phyloP scores from a whole-genome alignment of 1,140 invertebrate genomes.

The Galendromus occidentalis region DNA sequence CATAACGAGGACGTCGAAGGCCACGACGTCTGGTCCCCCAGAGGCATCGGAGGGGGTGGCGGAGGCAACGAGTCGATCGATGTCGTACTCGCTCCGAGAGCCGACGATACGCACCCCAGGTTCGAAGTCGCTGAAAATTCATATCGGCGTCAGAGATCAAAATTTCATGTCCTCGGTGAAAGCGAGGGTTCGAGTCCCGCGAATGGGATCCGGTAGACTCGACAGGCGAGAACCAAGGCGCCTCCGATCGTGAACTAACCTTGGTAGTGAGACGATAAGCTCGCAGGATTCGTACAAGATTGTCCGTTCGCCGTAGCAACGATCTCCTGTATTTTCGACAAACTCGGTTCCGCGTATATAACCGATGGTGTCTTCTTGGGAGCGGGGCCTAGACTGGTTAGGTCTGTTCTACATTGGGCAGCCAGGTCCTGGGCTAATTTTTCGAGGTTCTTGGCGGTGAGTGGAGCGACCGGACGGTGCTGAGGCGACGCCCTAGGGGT shows the following conservation, averaged over 20 bases:
- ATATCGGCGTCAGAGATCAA: too few relatives aligned
- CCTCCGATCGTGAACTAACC: background rate
- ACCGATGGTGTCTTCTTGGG: slow-evolving; percentile 1
- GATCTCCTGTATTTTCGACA: background rate
- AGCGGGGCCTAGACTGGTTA: background rate
- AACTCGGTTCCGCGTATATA: background rate
- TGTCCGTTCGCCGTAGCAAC: too few relatives aligned
- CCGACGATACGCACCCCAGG: background rate
- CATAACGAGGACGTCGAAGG: slow-evolving; percentile 22
- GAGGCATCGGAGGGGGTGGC: slow-evolving; percentile 22
- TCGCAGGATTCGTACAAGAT: too few relatives aligned
- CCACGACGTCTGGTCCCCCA: slow-evolving; percentile 18
- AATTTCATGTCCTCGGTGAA: too few relatives aligned
- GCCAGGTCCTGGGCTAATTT: slow-evolving; percentile 6
- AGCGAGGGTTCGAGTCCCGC: too few relatives aligned
- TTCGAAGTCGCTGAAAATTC: background rate
- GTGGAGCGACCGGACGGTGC: background rate
- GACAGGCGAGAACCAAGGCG: too few relatives aligned
- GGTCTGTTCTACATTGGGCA: background rate
- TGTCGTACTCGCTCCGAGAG: background rate
- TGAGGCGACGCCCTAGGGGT: background rate
- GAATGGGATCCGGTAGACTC: too few relatives aligned
- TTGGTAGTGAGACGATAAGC: background rate
- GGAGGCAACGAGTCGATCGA: slow-evolving; percentile 25
- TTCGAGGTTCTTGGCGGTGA: slow-evolving; percentile 5